These are phyloP conservation scores for Omphaloscelis lunosa DNA, from an alignment of 2,888 invertebrate genomes.

Conservation along the genomic window DNA sequence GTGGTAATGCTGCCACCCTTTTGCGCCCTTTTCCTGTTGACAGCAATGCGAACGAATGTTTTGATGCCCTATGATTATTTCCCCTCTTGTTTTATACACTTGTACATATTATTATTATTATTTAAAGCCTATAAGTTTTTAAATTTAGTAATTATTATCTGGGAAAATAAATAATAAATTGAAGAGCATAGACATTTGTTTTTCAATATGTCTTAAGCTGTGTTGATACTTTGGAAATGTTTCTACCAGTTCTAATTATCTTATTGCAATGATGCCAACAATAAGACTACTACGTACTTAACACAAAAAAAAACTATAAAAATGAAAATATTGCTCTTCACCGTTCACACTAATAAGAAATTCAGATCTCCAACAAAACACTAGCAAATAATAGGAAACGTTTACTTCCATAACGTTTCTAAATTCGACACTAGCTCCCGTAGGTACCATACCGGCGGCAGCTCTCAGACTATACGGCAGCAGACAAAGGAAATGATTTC, in stretches of 20 bases:
- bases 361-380: neutral
- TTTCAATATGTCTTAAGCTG: too few species aligned
- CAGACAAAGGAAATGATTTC: conserved; percentile 71
- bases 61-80: too few species aligned
- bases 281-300: neutral
- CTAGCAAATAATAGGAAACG: neutral
- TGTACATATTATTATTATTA: too few species aligned
- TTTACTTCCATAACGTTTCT: neutral
- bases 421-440: conserved; percentile 6
- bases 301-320: neutral
- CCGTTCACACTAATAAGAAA: neutral
- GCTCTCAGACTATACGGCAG: conserved; percentile 28
- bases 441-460: conserved; percentile 8
- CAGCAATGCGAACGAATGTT: too few species aligned
- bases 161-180: too few species aligned
- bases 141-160: too few species aligned
- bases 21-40: too few species aligned
- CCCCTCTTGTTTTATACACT: too few species aligned
- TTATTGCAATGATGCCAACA: neutral
- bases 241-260: neutral
- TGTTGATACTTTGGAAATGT: neutral
- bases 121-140: too few species aligned
- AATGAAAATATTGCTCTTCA: neutral
- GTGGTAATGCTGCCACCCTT: too few species aligned
- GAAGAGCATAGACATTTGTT: too few species aligned